Evolutionary conservation across 2,113 vertebrate species (phyloP).

Genomic region (Emydocephalus ijimae): DNA sequence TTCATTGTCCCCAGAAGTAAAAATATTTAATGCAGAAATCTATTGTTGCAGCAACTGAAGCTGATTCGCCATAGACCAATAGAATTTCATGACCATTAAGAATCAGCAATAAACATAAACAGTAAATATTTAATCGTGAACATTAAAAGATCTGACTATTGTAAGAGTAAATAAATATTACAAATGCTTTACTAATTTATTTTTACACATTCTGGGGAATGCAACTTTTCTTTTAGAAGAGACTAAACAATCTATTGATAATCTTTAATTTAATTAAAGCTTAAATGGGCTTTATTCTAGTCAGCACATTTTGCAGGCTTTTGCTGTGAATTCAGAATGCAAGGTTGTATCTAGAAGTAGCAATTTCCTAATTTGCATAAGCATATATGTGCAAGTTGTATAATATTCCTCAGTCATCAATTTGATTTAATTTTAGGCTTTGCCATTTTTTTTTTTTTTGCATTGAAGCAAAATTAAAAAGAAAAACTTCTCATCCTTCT

Average conservation of each 20-base stretch:
- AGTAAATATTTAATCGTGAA: conserved; percentile 41
- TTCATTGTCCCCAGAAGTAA: conserved; percentile 4
- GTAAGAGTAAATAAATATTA: conserved; percentile 12
- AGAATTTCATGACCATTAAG: conserved; percentile 39
- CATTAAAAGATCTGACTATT: conserved; percentile 39
- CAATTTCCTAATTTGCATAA: not conserved
- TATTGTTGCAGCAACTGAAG: not conserved
- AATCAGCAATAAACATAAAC: conserved; percentile 40
- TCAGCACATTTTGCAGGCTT: not conserved
- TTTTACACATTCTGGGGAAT: not conserved
- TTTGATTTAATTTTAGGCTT: not conserved
- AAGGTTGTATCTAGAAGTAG: not conserved
- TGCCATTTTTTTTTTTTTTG: not conserved
- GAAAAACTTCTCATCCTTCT: too few species aligned
- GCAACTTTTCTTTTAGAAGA: not conserved
- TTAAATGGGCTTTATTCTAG: not conserved
- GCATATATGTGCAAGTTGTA: rapidly evolving
- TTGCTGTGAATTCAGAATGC: not conserved
- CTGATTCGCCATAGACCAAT: not conserved
- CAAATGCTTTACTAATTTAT: not conserved
- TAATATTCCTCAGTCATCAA: not conserved
- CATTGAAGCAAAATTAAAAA: not conserved
- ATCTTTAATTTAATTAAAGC: not conserved
- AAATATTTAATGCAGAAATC: conserved; percentile 14
- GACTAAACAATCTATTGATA: not conserved